phyloP scores from a whole-genome alignment of 2,888 invertebrate species.

The Drosophila flavopinicola region DNA sequence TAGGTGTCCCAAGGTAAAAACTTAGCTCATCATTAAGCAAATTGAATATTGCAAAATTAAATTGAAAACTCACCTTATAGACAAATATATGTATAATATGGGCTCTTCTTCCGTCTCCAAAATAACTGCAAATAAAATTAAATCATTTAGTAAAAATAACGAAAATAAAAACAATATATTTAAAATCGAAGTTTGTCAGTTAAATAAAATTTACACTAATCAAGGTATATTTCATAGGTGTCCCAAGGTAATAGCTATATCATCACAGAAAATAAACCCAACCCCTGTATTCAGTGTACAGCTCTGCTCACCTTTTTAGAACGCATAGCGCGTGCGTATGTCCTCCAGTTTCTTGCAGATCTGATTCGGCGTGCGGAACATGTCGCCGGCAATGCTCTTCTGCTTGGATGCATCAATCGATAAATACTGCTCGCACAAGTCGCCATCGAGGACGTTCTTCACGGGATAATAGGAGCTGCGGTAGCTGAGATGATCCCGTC shows the following conservation, averaged over 20 bases:
- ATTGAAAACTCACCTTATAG: slow-evolving; percentile 38
- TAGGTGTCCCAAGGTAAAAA: slow-evolving; percentile 84
- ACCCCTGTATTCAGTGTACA: fast-evolving
- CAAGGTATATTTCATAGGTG: slow-evolving; percentile 78
- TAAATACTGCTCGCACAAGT: slow-evolving; percentile 99
- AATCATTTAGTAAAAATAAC: background rate
- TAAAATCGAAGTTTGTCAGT: slow-evolving; percentile 29
- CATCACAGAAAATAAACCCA: slow-evolving; percentile 49
- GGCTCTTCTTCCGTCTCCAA: slow-evolving; percentile 13
- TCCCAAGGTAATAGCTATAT: slow-evolving; percentile 79
- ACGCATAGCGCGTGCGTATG: slow-evolving; percentile 98
- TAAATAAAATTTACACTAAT: slow-evolving; percentile 67
- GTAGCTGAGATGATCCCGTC: slow-evolving; percentile 98
- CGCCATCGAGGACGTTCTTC: slow-evolving; percentile 99
- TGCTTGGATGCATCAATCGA: slow-evolving; percentile 97
- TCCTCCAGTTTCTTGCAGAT: slow-evolving; percentile 99
- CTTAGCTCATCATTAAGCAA: slow-evolving; percentile 65
- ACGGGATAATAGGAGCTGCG: slow-evolving; percentile 97
- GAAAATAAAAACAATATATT: background rate
- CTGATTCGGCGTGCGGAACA: slow-evolving; percentile 97
- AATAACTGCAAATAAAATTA: slow-evolving; percentile 17
- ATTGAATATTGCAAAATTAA: background rate
- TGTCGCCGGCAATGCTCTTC: slow-evolving; percentile 96
- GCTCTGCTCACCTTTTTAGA: slow-evolving; percentile 87
- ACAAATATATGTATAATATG: slow-evolving; percentile 2